phyloP scores from a whole-genome alignment of 2,797 vertebrate genomes.

The Nannoperca obscura region DNA sequence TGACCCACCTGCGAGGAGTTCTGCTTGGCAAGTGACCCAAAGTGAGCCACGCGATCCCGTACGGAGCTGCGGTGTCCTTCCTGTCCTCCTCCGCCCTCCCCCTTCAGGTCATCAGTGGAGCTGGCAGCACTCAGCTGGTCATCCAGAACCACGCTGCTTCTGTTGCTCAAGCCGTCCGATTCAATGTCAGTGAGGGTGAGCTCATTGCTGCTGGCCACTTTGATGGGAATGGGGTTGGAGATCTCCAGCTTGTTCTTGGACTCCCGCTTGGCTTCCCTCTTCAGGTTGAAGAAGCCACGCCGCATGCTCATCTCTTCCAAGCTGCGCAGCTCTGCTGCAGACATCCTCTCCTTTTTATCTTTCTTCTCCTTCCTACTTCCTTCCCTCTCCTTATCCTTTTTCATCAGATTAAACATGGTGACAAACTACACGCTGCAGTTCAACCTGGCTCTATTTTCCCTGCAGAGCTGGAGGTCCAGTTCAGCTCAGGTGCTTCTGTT shows the following conservation, averaged over 20 bases:
- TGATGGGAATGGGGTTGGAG: constrained; percentile 98
- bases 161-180: constrained; percentile 91
- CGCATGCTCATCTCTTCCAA: constrained; percentile 98
- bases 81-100: constrained; percentile 83
- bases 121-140: constrained; percentile 94
- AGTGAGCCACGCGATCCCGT: constrained; percentile 93
- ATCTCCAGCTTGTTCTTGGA: constrained; percentile 94
- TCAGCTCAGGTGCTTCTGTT: constrained; percentile 34
- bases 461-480: constrained; percentile 41
- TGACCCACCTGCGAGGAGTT: constrained; percentile 93
- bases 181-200: constrained; percentile 95
- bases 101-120: constrained; percentile 94
- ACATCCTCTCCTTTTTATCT: constrained; percentile 97
- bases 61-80: constrained; percentile 90
- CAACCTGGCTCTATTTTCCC: constrained; percentile 55
- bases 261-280: constrained; percentile 93
- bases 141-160: constrained; percentile 92
- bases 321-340: constrained; percentile 93
- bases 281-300: constrained; percentile 96
- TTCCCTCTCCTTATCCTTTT: constrained; percentile 94
- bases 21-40: constrained; percentile 94
- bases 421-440: constrained; percentile 18
- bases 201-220: constrained; percentile 94
- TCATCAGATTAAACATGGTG: constrained; percentile 96
- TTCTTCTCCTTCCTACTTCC: constrained; percentile 93